These are phyloP conservation scores for Rosalia funebris DNA, from an alignment of 2,888 invertebrate genomes.

Conservation along the genomic window DNA sequence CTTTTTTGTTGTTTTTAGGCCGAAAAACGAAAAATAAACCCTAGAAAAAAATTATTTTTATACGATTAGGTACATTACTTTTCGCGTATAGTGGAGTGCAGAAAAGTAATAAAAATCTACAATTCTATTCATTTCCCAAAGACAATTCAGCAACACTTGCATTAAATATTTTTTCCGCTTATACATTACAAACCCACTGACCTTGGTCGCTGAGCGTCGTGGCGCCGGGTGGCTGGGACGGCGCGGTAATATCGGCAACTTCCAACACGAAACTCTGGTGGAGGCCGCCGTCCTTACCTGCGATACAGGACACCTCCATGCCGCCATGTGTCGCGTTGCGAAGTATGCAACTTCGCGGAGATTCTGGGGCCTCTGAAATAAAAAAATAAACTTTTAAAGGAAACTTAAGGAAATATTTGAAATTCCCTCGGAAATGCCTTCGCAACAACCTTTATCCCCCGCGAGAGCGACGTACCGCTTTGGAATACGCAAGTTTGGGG, in stretches of 20 bases:
- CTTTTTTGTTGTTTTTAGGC: no score
- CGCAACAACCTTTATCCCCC: neutral
- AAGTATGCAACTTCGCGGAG: conserved; percentile 79
- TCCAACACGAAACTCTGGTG: conserved; percentile 85
- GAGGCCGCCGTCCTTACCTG: conserved; percentile 84
- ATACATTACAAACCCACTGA: conserved; percentile 32
- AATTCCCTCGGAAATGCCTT: conserved; percentile 2
- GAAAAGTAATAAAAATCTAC: no score
- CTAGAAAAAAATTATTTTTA: no score
- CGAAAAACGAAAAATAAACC: no score
- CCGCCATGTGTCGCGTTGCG: conserved; percentile 71
- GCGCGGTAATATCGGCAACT: conserved; percentile 72
- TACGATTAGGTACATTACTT: no score
- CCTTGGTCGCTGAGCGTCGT: conserved; percentile 64
- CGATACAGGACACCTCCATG: conserved; percentile 77
- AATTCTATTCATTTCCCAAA: no score
- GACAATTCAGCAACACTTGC: no score
- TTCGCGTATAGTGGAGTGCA: no score
- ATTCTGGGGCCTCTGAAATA: conserved; percentile 77
- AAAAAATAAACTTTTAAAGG: no score
- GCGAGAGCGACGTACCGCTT: neutral
- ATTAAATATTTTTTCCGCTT: no score
- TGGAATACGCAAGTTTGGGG: no score
- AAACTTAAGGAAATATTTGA: conserved; percentile 1
- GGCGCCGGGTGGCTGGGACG: conserved; percentile 58